These are phyloP conservation scores for Nothocercus nigrocapillus DNA, from an alignment of 2,113 vertebrate species.

Conservation along the genomic window DNA sequence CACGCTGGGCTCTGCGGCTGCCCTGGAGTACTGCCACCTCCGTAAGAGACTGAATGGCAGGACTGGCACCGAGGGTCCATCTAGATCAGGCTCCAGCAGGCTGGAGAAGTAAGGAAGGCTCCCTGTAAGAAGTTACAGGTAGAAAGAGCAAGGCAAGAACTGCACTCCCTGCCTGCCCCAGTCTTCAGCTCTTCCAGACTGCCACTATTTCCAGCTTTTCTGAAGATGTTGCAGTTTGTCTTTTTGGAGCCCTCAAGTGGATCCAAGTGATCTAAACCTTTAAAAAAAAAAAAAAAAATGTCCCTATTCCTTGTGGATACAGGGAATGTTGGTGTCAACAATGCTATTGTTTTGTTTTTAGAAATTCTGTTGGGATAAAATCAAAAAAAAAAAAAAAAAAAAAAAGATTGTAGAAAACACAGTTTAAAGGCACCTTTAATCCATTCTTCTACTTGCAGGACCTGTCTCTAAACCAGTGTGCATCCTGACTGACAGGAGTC, in stretches of 20 bases:
- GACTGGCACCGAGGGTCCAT: background rate
- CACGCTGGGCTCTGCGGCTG: accelerated
- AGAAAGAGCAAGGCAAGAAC: background rate
- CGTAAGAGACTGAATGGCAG: background rate
- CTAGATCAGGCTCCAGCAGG: too few species aligned
- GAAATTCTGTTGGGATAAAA: background rate
- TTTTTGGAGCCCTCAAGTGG: accelerated
- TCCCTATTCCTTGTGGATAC: background rate
- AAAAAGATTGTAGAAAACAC: background rate
- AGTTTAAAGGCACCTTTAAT: background rate
- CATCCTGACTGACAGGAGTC: accelerated
- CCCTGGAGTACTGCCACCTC: accelerated
- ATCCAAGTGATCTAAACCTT: background rate
- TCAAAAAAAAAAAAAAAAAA: background rate
- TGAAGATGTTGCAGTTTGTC: background rate
- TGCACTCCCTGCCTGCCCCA: background rate
- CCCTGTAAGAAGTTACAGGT: background rate
- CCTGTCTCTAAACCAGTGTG: background rate
- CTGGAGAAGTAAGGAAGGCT: too few species aligned
- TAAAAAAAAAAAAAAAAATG: background rate
- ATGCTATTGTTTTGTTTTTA: background rate
- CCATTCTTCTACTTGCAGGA: background rate
- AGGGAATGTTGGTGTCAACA: background rate
- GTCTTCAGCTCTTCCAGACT: background rate
- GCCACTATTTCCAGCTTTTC: background rate